Evolutionary conservation across 2,888 invertebrate genomes (phyloP).

Genomic region (Drosophila diplacantha): DNA sequence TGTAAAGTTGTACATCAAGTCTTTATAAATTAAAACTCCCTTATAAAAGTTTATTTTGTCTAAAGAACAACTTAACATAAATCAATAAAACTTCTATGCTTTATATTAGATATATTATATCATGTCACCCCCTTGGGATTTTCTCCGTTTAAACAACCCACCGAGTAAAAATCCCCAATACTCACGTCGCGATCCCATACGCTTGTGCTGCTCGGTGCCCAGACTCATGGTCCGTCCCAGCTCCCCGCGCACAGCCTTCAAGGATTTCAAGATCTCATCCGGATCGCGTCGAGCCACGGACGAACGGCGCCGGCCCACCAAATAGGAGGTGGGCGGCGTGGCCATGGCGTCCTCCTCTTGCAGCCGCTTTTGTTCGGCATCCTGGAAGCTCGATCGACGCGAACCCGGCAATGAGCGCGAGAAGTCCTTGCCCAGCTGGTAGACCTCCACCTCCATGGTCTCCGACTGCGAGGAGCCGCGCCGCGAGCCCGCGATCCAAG

Average conservation of each 20-base stretch:
- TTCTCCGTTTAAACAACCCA: no score
- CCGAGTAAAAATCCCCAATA: slow-evolving; percentile 61
- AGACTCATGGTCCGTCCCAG: slow-evolving; percentile 90
- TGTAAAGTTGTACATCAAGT: background rate
- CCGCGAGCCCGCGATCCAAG: slow-evolving; percentile 87
- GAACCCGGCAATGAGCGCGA: slow-evolving; percentile 91
- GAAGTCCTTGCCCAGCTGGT: slow-evolving; percentile 91
- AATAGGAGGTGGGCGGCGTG: slow-evolving; percentile 80
- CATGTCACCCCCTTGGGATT: background rate
- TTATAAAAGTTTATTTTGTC: background rate
- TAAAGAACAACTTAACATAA: background rate
- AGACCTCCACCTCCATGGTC: slow-evolving; percentile 89
- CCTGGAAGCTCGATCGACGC: slow-evolving; percentile 89
- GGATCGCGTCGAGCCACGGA: slow-evolving; percentile 90
- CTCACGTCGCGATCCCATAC: slow-evolving; percentile 85
- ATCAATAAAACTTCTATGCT: no score
- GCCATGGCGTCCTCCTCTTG: slow-evolving; percentile 75
- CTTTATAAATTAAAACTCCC: no score
- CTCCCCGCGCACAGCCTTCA: slow-evolving; percentile 90
- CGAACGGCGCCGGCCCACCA: slow-evolving; percentile 86
- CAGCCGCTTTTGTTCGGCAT: slow-evolving; percentile 81
- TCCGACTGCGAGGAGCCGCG: slow-evolving; percentile 94
- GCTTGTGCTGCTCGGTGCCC: slow-evolving; percentile 81
- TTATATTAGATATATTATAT: background rate
- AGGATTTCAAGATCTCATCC: slow-evolving; percentile 88